These are phyloP conservation scores for Sorex araneus DNA, from an alignment of 2,113 vertebrate genomes.

Conservation along the genomic window DNA sequence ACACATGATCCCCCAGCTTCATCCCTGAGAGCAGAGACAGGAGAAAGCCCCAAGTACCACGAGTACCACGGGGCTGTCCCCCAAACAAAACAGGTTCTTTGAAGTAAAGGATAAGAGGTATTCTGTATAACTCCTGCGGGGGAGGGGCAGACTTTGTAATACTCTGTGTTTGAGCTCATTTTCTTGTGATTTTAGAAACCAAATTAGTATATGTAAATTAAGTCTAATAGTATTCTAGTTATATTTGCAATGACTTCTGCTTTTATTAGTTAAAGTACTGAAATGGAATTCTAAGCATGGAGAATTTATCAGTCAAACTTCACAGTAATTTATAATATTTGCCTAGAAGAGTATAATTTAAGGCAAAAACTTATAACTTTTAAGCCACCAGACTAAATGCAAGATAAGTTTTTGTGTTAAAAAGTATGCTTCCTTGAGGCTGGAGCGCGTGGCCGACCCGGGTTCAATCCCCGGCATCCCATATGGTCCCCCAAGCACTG, in stretches of 20 bases:
- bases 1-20: too few species aligned
- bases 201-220: slow-evolving; percentile 40
- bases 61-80: too few species aligned
- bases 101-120: slow-evolving; percentile 3
- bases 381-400: slow-evolving; percentile 48
- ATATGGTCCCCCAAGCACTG: too few species aligned
- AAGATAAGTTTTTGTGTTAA: slow-evolving; percentile 24
- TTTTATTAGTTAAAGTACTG: slow-evolving; percentile 57
- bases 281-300: slow-evolving; percentile 16
- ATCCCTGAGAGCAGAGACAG: too few species aligned
- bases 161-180: background rate
- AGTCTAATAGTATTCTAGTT: slow-evolving; percentile 35
- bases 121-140: background rate
- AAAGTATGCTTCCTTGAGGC: background rate
- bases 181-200: slow-evolving; percentile 28
- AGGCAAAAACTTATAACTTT: slow-evolving; percentile 56
- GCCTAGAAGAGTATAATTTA: slow-evolving; percentile 10
- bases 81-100: background rate
- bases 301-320: slow-evolving; percentile 30
- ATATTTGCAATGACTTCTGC: slow-evolving; percentile 48
- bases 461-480: too few species aligned
- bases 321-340: background rate
- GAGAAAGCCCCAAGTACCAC: too few species aligned
- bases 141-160: background rate
- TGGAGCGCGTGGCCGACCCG: too few species aligned